A percentile compares a stretch with the other conserved stretches of the same genome.
Evolutionary conservation across 2,888 invertebrate genomes (phyloP).

Genomic region (Drosophila neutralis): DNA sequence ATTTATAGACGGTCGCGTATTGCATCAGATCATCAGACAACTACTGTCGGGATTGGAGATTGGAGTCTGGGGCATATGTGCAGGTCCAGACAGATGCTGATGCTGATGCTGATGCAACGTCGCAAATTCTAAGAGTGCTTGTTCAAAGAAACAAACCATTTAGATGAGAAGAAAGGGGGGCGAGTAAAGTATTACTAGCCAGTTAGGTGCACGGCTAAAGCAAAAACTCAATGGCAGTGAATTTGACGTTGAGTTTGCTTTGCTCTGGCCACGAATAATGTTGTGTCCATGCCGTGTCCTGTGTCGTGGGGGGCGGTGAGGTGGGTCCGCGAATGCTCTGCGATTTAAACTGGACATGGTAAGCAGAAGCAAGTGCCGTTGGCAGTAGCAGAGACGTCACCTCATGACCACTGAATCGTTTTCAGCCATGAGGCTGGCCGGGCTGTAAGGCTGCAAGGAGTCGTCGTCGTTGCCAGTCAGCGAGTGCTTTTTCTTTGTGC

Average conservation of each 20-base stretch:
- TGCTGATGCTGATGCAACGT: slow-evolving; percentile 48
- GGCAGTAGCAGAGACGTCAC: slow-evolving; percentile 46
- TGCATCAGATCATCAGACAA: not conserved
- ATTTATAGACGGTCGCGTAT: not conserved
- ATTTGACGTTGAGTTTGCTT: slow-evolving; percentile 44
- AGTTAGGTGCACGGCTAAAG: slow-evolving; percentile 12
- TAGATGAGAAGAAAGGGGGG: not conserved
- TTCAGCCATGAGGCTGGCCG: slow-evolving; percentile 26
- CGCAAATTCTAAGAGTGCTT: slow-evolving; percentile 61
- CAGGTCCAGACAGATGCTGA: slow-evolving; percentile 53
- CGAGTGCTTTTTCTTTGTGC: slow-evolving; percentile 71
- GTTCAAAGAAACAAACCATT: slow-evolving; percentile 57
- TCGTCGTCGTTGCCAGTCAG: slow-evolving; percentile 55
- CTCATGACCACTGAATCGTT: slow-evolving; percentile 40
- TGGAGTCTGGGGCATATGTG: not conserved
- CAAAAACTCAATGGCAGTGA: slow-evolving; percentile 33
- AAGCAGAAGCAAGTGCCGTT: slow-evolving; percentile 55
- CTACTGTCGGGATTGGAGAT: not conserved
- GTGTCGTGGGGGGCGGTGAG: slow-evolving; percentile 4
- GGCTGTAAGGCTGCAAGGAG: slow-evolving; percentile 51
- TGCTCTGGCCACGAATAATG: slow-evolving; percentile 43
- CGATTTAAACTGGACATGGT: slow-evolving; percentile 67
- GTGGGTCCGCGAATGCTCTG: slow-evolving; percentile 45
- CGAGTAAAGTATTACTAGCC: slow-evolving; percentile 5
- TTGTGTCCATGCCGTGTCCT: slow-evolving; percentile 18